Conservation (phyloP, 2,113 vertebrate species). For the Lonchura striata region DNA sequence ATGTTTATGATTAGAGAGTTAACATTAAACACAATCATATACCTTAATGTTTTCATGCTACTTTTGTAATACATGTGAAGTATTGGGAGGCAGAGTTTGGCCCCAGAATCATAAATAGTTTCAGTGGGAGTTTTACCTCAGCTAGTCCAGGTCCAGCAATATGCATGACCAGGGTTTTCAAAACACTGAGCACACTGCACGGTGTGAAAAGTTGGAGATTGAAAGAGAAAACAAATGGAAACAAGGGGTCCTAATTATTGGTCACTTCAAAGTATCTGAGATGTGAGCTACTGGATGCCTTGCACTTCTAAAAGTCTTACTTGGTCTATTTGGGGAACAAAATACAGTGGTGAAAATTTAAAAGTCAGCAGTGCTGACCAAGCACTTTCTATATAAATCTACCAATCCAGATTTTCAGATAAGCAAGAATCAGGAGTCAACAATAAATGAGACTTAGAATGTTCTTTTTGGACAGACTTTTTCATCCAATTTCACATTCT, state of each 20-base stretch:
- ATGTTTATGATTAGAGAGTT: background rate
- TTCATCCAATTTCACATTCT: background rate
- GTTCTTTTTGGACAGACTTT: background rate
- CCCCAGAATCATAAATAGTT: background rate
- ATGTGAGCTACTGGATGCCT: background rate
- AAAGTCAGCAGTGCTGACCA: background rate
- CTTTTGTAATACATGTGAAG: background rate
- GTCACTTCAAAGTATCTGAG: background rate
- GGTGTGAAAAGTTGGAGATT: background rate
- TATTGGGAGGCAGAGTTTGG: background rate
- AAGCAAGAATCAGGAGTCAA: slow-evolving; percentile 28
- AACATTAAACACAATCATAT: background rate
- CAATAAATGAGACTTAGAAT: background rate
- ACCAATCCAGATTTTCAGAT: background rate
- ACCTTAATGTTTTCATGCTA: background rate
- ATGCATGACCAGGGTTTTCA: background rate
- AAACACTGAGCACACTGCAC: background rate
- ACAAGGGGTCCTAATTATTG: background rate
- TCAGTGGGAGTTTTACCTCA: background rate
- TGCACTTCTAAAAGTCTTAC: background rate
- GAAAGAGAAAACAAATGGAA: background rate
- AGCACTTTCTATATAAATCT: background rate
- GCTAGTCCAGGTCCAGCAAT: background rate
- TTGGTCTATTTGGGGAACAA: background rate
- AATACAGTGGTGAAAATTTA: background rate